Evolutionary conservation across 2,888 invertebrate species (phyloP), one percentile per base, ranked within the genome.

Genomic region (Tubulanus polymorphus): DNA sequence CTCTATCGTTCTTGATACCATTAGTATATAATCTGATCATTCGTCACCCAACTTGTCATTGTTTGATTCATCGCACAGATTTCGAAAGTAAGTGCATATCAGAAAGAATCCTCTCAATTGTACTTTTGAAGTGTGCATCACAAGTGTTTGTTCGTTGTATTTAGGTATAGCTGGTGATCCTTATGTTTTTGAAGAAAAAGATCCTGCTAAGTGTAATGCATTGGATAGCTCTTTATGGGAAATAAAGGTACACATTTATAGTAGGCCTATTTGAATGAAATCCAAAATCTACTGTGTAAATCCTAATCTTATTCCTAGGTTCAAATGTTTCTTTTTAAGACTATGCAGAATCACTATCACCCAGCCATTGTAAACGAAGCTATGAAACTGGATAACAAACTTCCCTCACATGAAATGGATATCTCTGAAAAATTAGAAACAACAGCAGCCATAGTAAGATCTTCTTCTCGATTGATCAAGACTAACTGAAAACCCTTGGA

Each of bases 201-300:
- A 91, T 75, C 91, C 92, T 0, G 76, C 84, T 1, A 85, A 87
- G 69, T 87, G 91, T 8, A 85, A 86, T 64, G 97, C 96, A 0
- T 81, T 91, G 3, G 86, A 89, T 60, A 93, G 94, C 72, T 91
- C 90, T 48, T 83, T 97, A 54, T 97, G 96, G 96, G 96, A 97
- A 83, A 84, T 93, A 58, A 84, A 80, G 72, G 78, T 79, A 65
- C 20, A 47, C 29, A 26, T 32, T 8, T 8, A 20, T 32, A 51
- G 15, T n/a, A 12, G n/a, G n/a, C n/a, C n/a, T n/a, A n/a, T n/a
- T n/a, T n/a, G n/a, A n/a, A n/a, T n/a, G n/a, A n/a, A n/a, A n/a
- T n/a, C n/a, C 12, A 12, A n/a, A n/a, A 2, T 29, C 20, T 25
- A 18, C 37, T 29, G 32, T n/a, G 18, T n/a, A 30, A 18, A 35